Evolutionary conservation across 1,140 invertebrate species (phyloP).

Genomic region (Tetramorium simillimum): DNA sequence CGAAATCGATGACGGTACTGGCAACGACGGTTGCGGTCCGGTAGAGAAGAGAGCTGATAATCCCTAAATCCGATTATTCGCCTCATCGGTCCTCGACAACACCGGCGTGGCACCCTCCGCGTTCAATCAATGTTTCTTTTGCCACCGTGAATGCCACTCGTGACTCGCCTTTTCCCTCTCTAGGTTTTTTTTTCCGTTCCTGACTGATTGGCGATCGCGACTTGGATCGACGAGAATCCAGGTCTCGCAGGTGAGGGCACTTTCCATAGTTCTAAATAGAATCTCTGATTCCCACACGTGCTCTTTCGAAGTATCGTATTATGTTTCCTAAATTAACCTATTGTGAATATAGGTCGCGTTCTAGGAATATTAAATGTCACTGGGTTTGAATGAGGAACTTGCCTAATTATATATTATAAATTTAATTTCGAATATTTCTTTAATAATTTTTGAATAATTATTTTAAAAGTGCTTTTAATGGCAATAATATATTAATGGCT

Average conservation of each 20-base stretch:
- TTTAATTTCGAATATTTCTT: not conserved
- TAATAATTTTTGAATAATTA: not conserved
- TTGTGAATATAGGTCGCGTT: not conserved
- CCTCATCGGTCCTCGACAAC: slow-evolving; percentile 83
- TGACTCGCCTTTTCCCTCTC: slow-evolving; percentile 42
- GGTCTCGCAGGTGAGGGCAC: not conserved
- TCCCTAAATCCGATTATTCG: slow-evolving; percentile 84
- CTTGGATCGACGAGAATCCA: not conserved
- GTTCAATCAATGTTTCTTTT: slow-evolving; percentile 78
- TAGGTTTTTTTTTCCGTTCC: not conserved
- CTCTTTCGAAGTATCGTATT: not conserved
- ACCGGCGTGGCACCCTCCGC: slow-evolving; percentile 74
- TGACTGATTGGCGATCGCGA: slow-evolving; percentile 4
- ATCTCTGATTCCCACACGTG: not conserved
- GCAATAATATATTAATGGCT: not conserved
- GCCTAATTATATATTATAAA: not conserved
- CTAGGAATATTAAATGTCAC: slow-evolving; percentile 28
- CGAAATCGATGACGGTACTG: slow-evolving; percentile 70
- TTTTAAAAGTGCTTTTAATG: not conserved
- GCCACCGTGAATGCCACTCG: slow-evolving; percentile 41
- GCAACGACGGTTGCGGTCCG: slow-evolving; percentile 55
- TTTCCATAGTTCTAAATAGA: not conserved
- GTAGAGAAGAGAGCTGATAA: slow-evolving; percentile 76
- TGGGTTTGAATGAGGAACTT: not conserved
- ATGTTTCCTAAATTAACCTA: slow-evolving; percentile 26